Evolutionary conservation across 2,113 vertebrate species (phyloP).

Genomic region (Cynoglossus semilaevis): DNA sequence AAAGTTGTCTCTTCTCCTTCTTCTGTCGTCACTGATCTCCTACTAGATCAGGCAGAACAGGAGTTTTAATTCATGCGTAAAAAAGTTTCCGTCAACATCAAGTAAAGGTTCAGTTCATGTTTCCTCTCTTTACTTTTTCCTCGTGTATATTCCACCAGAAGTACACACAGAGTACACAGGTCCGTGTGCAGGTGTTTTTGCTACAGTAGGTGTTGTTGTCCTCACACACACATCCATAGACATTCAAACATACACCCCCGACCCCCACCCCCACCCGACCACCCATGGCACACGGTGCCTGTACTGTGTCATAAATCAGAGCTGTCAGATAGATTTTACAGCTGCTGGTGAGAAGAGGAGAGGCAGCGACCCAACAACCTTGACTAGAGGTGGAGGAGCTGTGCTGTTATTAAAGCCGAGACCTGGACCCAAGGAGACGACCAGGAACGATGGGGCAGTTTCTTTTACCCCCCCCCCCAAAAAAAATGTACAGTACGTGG

Average conservation of each 20-base stretch:
- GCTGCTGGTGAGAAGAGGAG: constrained; percentile 59
- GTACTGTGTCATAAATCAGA: constrained; percentile 73
- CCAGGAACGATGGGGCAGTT: constrained; percentile 20
- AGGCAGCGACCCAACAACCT: constrained; percentile 64
- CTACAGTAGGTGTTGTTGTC: too few species aligned
- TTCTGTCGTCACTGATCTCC: too few species aligned
- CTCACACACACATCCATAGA: constrained; percentile 44
- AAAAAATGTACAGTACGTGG: not conserved
- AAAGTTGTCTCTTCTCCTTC: too few species aligned
- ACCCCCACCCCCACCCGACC: constrained; percentile 23
- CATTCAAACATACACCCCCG: constrained; percentile 40
- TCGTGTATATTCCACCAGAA: too few species aligned
- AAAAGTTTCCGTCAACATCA: too few species aligned
- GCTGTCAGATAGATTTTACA: constrained; percentile 73
- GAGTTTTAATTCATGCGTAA: too few species aligned
- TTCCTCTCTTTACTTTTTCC: not conserved
- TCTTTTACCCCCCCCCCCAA: constrained; percentile 11
- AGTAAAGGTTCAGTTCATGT: constrained; percentile 12
- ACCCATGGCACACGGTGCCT: constrained; percentile 44
- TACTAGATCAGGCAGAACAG: too few species aligned
- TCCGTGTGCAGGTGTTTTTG: too few species aligned
- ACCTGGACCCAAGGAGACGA: constrained; percentile 36
- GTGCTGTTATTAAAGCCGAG: constrained; percentile 53
- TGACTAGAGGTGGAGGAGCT: constrained; percentile 53
- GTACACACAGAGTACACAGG: too few species aligned